Conservation (phyloP, 2,797 vertebrate species). For the Takifugu rubripes region DNA sequence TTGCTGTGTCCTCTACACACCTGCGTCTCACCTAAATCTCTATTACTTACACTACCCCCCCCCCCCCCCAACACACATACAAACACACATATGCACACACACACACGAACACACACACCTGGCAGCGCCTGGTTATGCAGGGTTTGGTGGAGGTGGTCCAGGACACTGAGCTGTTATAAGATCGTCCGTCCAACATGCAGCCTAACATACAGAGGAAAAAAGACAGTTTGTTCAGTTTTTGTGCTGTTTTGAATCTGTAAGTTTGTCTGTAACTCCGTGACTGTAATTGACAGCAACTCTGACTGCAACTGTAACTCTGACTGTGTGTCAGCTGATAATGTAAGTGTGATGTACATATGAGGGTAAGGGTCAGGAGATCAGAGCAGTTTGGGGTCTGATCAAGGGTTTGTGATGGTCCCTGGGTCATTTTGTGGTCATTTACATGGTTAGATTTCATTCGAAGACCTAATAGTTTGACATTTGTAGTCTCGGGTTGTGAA, state of each 20-base stretch:
- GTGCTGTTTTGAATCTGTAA: background rate
- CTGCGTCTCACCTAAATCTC: background rate
- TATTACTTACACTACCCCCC: background rate
- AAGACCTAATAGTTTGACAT: too few species aligned
- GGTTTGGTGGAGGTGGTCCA: constrained; percentile 85
- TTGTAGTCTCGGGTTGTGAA: too few species aligned
- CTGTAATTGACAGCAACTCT: too few species aligned
- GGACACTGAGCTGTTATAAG: constrained; percentile 88
- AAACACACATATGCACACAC: background rate
- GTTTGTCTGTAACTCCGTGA: background rate
- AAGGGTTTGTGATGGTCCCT: too few species aligned
- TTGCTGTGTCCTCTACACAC: background rate
- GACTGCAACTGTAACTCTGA: too few species aligned
- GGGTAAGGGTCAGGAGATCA: too few species aligned
- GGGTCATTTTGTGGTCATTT: too few species aligned
- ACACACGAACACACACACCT: constrained; percentile 73
- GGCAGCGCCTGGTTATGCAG: constrained; percentile 85
- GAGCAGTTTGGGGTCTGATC: too few species aligned
- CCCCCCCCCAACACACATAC: background rate
- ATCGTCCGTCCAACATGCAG: constrained; percentile 83
- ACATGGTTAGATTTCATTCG: too few species aligned
- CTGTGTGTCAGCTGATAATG: too few species aligned
- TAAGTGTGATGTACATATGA: too few species aligned
- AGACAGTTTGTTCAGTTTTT: background rate
- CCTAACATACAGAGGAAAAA: constrained; percentile 66